A percentile compares a stretch with the other conserved stretches of the same genome.
Evolutionary conservation across 2,888 invertebrate species (phyloP).

Genomic region (Reticulitermes lucifugus): DNA sequence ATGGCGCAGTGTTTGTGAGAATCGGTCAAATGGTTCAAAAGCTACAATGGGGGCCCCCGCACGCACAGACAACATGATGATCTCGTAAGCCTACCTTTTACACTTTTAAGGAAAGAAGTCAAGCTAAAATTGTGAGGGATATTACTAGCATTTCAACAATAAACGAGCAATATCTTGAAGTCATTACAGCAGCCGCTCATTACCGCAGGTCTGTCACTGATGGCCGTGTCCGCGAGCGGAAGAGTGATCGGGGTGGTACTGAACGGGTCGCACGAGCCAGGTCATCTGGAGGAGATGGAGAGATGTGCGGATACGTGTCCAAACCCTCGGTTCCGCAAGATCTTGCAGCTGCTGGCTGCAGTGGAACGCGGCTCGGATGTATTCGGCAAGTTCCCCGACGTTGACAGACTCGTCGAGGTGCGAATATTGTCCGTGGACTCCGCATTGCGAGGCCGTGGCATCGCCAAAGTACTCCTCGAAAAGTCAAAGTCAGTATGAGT

Average conservation of each 20-base stretch:
- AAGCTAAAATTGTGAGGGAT: too few species aligned
- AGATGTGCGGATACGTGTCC: slow-evolving; percentile 65
- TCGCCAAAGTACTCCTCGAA: slow-evolving; percentile 72
- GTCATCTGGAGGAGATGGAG: slow-evolving; percentile 61
- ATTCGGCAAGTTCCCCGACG: slow-evolving; percentile 62
- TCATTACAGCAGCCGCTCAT: too few species aligned
- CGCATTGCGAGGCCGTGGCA: slow-evolving; percentile 74
- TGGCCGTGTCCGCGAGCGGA: slow-evolving; percentile 71
- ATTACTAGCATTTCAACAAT: too few species aligned
- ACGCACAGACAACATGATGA: too few species aligned
- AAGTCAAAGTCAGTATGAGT: slow-evolving; percentile 70
- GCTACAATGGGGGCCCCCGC: too few species aligned
- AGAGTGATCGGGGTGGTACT: slow-evolving; percentile 71
- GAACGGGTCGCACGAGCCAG: slow-evolving; percentile 64
- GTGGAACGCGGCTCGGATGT: slow-evolving; percentile 70
- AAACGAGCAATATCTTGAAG: too few species aligned
- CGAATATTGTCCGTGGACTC: slow-evolving; percentile 76
- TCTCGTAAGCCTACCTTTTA: too few species aligned
- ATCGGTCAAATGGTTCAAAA: too few species aligned
- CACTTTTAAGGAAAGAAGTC: too few species aligned
- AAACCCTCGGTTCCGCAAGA: slow-evolving; percentile 74
- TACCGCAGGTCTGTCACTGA: slow-evolving; percentile 65
- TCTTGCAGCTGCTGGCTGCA: slow-evolving; percentile 70
- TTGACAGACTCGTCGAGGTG: slow-evolving; percentile 70
- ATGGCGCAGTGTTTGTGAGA: too few species aligned